Evolutionary conservation across 2,888 invertebrate genomes (phyloP).

Genomic region (Cheilosia impressa): DNA sequence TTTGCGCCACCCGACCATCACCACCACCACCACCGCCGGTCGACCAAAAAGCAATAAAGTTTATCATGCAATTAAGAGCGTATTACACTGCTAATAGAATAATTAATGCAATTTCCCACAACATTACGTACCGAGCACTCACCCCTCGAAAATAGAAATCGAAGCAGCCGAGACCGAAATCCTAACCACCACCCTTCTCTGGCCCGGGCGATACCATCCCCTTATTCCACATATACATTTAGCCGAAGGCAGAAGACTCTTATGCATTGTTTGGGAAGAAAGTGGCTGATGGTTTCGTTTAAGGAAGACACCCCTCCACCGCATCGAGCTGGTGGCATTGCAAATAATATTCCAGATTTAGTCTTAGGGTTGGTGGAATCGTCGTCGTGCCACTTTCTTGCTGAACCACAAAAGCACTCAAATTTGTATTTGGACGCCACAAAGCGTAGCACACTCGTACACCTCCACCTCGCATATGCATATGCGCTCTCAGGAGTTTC

Average conservation of each 20-base stretch:
- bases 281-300: constrained; percentile 66
- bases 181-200: constrained; percentile 75
- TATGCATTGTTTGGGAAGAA: constrained; percentile 76
- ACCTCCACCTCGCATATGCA: constrained; percentile 43
- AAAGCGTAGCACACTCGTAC: constrained; percentile 13
- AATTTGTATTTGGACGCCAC: constrained; percentile 73
- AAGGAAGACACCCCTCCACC: constrained; percentile 39
- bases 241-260: constrained; percentile 58
- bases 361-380: constrained; percentile 53
- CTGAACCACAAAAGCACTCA: constrained; percentile 77
- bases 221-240: constrained; percentile 37
- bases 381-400: constrained; percentile 56
- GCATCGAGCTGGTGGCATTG: constrained; percentile 77
- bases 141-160: constrained; percentile 58
- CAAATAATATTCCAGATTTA: constrained; percentile 76
- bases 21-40: constrained; percentile 21
- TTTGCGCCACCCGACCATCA: constrained; percentile 5
- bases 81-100: constrained; percentile 84
- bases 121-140: constrained; percentile 81
- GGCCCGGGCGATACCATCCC: constrained; percentile 15
- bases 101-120: constrained; percentile 84
- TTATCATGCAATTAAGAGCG: constrained; percentile 84
- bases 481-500: constrained; percentile 45
- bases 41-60: constrained; percentile 82
- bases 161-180: constrained; percentile 78